phyloP scores from a whole-genome alignment of 35 echinoderm and acorn worm species.

The Heliocidaris tuberculata region DNA sequence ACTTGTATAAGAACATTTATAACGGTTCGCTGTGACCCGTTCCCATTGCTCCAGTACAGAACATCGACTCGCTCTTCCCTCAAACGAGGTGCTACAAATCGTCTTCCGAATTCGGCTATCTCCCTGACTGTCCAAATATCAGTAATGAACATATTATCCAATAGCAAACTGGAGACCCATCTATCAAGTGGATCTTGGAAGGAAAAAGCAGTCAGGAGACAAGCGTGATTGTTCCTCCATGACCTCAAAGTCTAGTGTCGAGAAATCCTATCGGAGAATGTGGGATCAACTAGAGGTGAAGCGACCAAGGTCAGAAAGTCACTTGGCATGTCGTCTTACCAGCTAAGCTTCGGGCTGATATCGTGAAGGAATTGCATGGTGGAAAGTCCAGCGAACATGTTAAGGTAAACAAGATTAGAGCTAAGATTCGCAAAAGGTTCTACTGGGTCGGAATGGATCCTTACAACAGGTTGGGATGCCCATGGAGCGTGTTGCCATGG shows the following conservation, averaged over 20 bases:
- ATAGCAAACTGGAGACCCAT: neutral
- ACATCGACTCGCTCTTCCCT: too few species aligned
- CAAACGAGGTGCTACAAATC: too few species aligned
- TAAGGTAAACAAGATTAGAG: neutral
- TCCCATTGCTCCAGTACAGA: too few species aligned
- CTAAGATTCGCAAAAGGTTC: neutral
- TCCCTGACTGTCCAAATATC: too few species aligned
- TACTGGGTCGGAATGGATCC: conserved; percentile 43
- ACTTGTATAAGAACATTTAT: too few species aligned
- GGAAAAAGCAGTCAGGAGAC: neutral
- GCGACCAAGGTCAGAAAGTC: conserved; percentile 7
- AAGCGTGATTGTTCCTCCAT: neutral
- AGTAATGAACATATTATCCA: neutral
- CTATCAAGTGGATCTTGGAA: conserved; percentile 18
- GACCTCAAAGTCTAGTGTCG: neutral
- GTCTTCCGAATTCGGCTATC: too few species aligned
- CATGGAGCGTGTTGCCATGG: conserved; percentile 68
- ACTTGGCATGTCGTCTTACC: conserved; percentile 49
- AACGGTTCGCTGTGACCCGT: too few species aligned
- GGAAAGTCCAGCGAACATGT: conserved; percentile 37
- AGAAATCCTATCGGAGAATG: neutral
- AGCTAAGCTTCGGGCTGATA: neutral
- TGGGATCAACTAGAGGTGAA: neutral
- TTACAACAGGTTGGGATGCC: conserved; percentile 55
- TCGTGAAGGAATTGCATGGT: conserved; percentile 20